Percentiles rank a stretch among this genome's conserved stretches.
Conservation (phyloP, 92 coral and sea anemone species). For the Epizoanthus ramosus region DNA sequence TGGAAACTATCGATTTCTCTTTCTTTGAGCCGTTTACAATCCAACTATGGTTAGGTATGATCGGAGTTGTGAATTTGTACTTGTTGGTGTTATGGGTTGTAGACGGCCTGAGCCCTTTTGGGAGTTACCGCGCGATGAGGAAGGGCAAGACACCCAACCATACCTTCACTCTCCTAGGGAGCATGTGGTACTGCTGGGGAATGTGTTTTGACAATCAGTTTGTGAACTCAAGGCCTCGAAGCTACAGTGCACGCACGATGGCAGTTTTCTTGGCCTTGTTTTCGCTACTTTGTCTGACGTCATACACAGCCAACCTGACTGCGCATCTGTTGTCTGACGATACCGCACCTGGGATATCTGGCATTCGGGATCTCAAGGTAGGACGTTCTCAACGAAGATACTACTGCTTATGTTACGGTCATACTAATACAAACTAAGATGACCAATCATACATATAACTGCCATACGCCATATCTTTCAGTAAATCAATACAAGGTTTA, state of each 20-base stretch:
- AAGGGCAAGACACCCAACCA: constrained; percentile 37
- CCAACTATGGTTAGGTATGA: constrained; percentile 79
- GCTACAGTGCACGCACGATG: constrained; percentile 83
- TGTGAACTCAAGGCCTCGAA: constrained; percentile 67
- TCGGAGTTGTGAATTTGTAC: constrained; percentile 75
- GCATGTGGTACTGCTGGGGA: constrained; percentile 96
- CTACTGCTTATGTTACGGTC: too few relatives aligned
- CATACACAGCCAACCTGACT: constrained; percentile 89
- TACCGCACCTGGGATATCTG: constrained; percentile 81
- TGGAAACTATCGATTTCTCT: constrained; percentile 72
- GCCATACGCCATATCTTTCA: too few relatives aligned
- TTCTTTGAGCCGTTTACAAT: constrained; percentile 77
- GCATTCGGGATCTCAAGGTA: constrained; percentile 88
- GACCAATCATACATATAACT: too few relatives aligned
- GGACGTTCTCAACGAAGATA: too few relatives aligned
- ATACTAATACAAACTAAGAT: too few relatives aligned
- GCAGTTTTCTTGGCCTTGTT: constrained; percentile 80
- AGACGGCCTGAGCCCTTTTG: constrained; percentile 80
- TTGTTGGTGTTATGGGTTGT: constrained; percentile 66
- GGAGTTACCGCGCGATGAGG: constrained; percentile 44
- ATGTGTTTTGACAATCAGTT: constrained; percentile 92
- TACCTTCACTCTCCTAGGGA: constrained; percentile 69
- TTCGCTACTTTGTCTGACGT: constrained; percentile 80
- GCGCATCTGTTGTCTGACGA: constrained; percentile 89
- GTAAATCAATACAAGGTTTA: too few relatives aligned